Evolutionary conservation across 2,113 vertebrate species (phyloP).

Genomic region (Nettapus auritus): DNA sequence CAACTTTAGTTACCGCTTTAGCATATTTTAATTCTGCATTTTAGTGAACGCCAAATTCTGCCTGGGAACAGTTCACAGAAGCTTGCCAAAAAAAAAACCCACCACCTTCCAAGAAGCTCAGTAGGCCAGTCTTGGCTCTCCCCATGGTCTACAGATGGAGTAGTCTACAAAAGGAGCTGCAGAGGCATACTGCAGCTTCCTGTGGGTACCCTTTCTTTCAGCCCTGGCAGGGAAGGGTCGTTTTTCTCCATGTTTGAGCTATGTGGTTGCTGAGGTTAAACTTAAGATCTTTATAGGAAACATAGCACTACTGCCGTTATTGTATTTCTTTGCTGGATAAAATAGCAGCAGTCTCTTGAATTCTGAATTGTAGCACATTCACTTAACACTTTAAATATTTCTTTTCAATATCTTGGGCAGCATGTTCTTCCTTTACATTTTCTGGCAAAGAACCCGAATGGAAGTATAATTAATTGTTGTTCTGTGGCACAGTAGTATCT

Average conservation of each 20-base stretch:
- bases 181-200: neutral
- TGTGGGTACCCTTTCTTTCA: neutral
- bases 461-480: neutral
- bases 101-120: neutral
- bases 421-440: neutral
- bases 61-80: constrained; percentile 15
- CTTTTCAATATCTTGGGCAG: neutral
- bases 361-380: neutral
- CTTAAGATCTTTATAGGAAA: neutral
- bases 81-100: constrained; percentile 3
- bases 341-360: neutral
- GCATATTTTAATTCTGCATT: constrained; percentile 33
- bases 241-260: neutral
- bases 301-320: neutral
- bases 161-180: neutral
- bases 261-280: neutral
- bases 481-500: neutral
- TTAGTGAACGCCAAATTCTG: constrained; percentile 16
- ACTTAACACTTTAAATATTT: neutral
- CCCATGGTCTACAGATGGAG: neutral
- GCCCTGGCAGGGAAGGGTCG: neutral
- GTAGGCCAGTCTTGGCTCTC: neutral
- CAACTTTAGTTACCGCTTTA: constrained; percentile 29
- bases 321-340: neutral
- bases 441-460: neutral